Conservation (phyloP, 2,797 vertebrate genomes). For the Sebastes variabilis region DNA sequence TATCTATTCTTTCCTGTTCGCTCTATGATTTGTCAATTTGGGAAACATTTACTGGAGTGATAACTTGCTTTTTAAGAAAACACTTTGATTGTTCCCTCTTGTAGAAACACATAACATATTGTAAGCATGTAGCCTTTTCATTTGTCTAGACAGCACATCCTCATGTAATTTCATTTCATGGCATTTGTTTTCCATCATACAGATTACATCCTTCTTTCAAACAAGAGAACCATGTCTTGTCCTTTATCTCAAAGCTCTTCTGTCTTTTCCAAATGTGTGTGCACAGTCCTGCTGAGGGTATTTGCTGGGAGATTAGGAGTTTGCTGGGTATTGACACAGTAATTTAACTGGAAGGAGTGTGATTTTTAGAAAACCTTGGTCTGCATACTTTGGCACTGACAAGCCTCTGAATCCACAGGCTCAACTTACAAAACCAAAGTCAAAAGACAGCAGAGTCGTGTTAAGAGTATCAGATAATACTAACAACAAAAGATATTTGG, state of each 20-base stretch:
- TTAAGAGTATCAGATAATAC: neutral
- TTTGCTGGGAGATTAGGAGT: constrained; percentile 30
- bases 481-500: neutral
- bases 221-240: neutral
- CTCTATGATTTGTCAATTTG: neutral
- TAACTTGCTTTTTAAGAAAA: neutral
- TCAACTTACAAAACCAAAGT: constrained; percentile 16
- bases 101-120: neutral
- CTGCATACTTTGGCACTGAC: constrained; percentile 47
- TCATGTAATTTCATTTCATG: neutral
- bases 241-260: neutral
- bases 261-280: neutral
- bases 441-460: neutral
- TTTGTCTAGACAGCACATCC: neutral
- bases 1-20: neutral
- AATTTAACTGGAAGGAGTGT: constrained; percentile 40
- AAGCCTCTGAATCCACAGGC: constrained; percentile 9
- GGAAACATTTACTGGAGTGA: neutral
- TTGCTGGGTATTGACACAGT: constrained; percentile 51
- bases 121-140: neutral
- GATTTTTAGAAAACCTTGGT: constrained; percentile 22
- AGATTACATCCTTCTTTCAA: neutral
- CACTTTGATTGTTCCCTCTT: neutral
- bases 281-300: neutral
- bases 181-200: neutral